phyloP scores from a whole-genome alignment of 2,888 invertebrate genomes.

The Acronicta aceris region DNA sequence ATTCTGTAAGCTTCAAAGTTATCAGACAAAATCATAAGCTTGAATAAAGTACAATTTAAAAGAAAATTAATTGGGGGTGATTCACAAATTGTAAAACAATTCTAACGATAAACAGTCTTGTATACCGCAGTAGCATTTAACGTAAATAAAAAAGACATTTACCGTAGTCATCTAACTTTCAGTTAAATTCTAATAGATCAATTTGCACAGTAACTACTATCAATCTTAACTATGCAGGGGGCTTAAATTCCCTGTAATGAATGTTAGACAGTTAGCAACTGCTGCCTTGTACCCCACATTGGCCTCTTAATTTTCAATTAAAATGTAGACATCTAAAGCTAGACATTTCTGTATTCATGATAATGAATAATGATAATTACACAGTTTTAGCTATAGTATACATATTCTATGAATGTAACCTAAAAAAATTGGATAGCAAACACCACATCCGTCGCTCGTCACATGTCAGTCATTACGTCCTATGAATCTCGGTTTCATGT shows the following conservation, averaged over 20 bases:
- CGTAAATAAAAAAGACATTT: neutral
- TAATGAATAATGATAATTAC: too few species aligned
- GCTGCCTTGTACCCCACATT: neutral
- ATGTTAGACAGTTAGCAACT: neutral
- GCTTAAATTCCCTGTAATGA: conserved; percentile 4
- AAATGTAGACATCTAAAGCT: neutral
- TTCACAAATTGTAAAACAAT: too few species aligned
- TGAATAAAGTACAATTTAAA: neutral
- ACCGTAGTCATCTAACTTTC: neutral
- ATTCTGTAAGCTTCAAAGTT: neutral
- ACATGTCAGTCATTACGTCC: conserved; percentile 44
- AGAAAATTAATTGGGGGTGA: too few species aligned
- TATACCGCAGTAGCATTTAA: neutral
- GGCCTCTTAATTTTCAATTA: neutral
- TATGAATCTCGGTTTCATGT: conserved; percentile 44
- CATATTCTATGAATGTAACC: neutral
- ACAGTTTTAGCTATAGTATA: neutral
- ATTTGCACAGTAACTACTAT: conserved; percentile 16
- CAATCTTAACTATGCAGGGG: conserved; percentile 1
- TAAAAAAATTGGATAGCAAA: conserved; percentile 8
- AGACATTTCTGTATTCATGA: neutral
- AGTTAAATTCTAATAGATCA: conserved; percentile 22
- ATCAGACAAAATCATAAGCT: neutral
- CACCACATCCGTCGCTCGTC: conserved; percentile 8
- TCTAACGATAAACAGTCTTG: neutral